Evolutionary conservation across 2,797 vertebrate species (phyloP), one percentile per base, ranked within the genome.

Genomic region (Adelosebastes latens): DNA sequence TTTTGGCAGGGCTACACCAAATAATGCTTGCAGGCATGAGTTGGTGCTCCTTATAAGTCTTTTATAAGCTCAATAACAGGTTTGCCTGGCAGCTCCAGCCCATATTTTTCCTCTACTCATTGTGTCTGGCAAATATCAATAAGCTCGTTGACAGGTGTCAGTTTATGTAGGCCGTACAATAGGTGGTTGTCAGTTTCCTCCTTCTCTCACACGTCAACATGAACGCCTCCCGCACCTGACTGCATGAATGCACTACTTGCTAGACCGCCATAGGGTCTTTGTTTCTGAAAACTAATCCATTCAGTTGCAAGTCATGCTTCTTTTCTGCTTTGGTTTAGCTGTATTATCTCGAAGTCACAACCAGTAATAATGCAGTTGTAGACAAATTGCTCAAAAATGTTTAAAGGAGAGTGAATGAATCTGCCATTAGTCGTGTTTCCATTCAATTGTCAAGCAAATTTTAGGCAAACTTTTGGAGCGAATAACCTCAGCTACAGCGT

Each of bases 1-100:
- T 79, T 73, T 59, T 88, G 83, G 75, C 77, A 56, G 24, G 12
- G 34, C 55, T 62, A 73, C 55, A 22, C 52, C 8, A 27, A 63
- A 24, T 56, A 24, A n/a, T 22, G 16, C 79, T 32, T 0, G 13
- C 22, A 18, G 59, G 22, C 46, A n/a, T 6, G 9, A 56, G 29
- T 72, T 77, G 52, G 32, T 32, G 11, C 53, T 34, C 25, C 49
- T 75, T 27, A 31, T 4, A 66, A 31, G 8, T 72, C 36, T 72
- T 72, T 79, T 24, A 29, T 49, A 36, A 67, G 53, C 22, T 27
- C 4, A 25, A 63, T 62, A 74, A 72, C 53, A 31, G 61, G 72
- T 70, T 72, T 29, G 27, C 24, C 4, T 52, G 64, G 39, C n/a
- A 77, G 60, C 20, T 8, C 18, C 8, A 20, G 66, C 16, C 46